Evolutionary conservation across 2,888 invertebrate genomes (phyloP), one percentile per base, ranked within the genome.

Genomic region (Cerastis rubricosa): DNA sequence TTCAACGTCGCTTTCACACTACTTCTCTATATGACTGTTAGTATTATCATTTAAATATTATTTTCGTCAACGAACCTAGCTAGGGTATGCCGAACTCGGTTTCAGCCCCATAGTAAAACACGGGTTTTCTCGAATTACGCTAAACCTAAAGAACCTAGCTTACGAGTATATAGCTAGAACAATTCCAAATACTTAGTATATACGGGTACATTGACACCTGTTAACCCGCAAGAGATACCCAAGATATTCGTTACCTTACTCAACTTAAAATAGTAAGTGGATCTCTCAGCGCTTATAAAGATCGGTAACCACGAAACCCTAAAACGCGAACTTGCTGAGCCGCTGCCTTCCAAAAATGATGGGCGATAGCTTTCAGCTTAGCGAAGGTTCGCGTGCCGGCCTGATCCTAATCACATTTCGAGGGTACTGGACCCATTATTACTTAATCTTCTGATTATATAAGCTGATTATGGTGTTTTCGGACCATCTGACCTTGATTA

Each of bases 361-460:
- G 74, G 51, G 71, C 77, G 78, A 84, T 83, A 86, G 71, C 80
- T 74, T 74, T 79, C 63, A 86, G 69, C 51, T 79, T 61, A 61
- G 61, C 61, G 61, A 61, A 5, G 61, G 61, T 63, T 85, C 71
- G 86, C 83, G 83, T 83, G 85, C 29, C 29, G 43, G 19, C 65
- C 68, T 65, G 89, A 89, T 88, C 43, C 66, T 81, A 78, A 88
- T 89, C 82, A 65, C 64, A 71, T 59, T 65, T 79, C 69, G 64
- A 84, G 80, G 84, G 86, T 81, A 79, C 79, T 79, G 71, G 76
- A 78, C 76, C 86, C 82, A 84, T 88, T 89, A 87, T 87, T 86
- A 84, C 86, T 80, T 81, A 88, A 87, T 87, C 84, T 68, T 65
- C 75, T 75, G 89, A 89, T 89, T 78, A 79, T 72, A 65, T 85